These are phyloP conservation scores for Ceyx melanurus DNA, from an alignment of 2,113 vertebrate species.

Conservation along the genomic window DNA sequence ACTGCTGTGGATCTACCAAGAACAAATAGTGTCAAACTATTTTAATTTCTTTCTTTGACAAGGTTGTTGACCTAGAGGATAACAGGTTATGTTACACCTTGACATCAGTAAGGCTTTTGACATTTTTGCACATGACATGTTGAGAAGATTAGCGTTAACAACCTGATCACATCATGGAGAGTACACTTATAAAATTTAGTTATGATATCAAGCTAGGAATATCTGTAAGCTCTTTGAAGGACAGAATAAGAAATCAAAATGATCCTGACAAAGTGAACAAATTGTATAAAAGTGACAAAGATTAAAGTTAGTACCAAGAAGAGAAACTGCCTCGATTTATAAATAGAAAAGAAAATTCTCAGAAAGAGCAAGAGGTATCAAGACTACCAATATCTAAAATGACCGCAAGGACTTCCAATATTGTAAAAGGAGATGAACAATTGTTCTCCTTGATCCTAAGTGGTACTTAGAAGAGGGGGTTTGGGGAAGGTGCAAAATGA, in stretches of 20 bases:
- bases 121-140: not conserved
- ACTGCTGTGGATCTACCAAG: not conserved
- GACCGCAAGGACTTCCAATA: not conserved
- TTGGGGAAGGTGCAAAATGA: not conserved
- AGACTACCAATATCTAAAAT: not conserved
- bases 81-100: not conserved
- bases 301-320: not conserved
- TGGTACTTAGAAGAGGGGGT: not conserved
- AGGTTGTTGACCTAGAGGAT: not conserved
- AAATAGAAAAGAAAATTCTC: not conserved
- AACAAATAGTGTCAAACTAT: not conserved
- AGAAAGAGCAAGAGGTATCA: not conserved
- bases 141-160: constrained; percentile 13
- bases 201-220: not conserved
- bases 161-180: not conserved
- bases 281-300: not conserved
- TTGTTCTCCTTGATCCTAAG: not conserved
- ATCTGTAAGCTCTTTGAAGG: not conserved
- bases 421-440: not conserved
- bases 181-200: not conserved
- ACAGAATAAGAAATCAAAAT: not conserved
- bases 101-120: not conserved
- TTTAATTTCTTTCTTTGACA: not conserved
- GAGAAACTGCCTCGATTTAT: not conserved
- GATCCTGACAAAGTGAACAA: not conserved